phyloP scores from a whole-genome alignment of 2,797 vertebrate species.

The Triplophysa yarkandensis region DNA sequence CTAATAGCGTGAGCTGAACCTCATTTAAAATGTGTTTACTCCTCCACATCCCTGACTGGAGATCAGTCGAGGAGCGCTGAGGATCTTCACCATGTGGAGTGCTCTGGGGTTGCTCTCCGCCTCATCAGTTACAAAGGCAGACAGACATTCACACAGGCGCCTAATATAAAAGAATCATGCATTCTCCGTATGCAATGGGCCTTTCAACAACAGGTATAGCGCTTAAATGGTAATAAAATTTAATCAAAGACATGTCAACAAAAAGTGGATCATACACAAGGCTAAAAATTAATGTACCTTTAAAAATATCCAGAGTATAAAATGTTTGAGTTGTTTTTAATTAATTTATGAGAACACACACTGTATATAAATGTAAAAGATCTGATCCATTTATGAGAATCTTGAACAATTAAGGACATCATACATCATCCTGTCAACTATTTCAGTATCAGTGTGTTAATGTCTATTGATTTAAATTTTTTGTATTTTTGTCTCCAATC shows the following conservation, averaged over 20 bases:
- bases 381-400: not conserved
- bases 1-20: not conserved
- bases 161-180: not conserved
- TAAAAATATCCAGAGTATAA: too few relatives aligned
- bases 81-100: slow-evolving; percentile 2
- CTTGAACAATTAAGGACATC: slow-evolving; percentile 13
- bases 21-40: not conserved
- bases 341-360: too few relatives aligned
- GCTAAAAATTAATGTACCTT: not conserved
- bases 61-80: not conserved
- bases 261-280: not conserved
- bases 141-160: not conserved
- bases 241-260: not conserved
- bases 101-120: slow-evolving; percentile 7
- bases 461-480: not conserved
- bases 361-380: slow-evolving; percentile 8
- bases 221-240: not conserved
- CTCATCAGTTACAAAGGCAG: slow-evolving; percentile 5
- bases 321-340: too few relatives aligned
- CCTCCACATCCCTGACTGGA: slow-evolving; percentile 10
- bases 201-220: too few relatives aligned
- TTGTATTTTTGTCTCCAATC: not conserved
- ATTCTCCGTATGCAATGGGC: not conserved
- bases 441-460: not conserved
- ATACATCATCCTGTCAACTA: not conserved